Evolutionary conservation across 2,888 invertebrate species (phyloP), one percentile per base, ranked within the genome.

Genomic region (Paralinhomoeus sp.): DNA sequence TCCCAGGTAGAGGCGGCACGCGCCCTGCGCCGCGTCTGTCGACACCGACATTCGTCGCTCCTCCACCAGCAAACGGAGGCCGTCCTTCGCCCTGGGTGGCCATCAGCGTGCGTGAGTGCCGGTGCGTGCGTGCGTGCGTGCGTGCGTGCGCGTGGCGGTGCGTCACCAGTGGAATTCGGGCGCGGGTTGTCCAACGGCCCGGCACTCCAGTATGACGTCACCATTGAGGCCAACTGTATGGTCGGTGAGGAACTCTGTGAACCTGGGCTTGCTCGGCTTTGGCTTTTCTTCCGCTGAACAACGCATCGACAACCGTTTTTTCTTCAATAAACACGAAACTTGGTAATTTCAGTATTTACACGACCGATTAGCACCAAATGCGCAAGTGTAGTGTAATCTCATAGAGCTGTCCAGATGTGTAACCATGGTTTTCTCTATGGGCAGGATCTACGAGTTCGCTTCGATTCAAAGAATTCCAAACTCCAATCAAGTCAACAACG

Each of bases 41-140:
- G 58, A 60, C 23, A n/a, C n/a, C n/a, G 54, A 51, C 18, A 60
- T 50, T 54, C 60, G 54, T 23, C 60, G 46, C 43, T 54, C 56
- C 44, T 54, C 54, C 41, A 56, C 48, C 35, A 60, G 49, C 43
- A 60, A 43, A 37, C 57, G 55, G 41, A 57, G 43, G 9, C 58
- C 60, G 45, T 60, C 58, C 43, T 58, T 58, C 50, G 55, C 57
- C 52, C 52, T 48, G 33, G 20, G 5, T n/a, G 20, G 13, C 21
- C 12, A 12, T 15, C 13, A 5, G 7, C 5, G 22, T 38, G 38
- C n/a, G n/a, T n/a, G n/a, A n/a, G n/a, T n/a, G n/a, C n/a, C n/a
- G n/a, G n/a, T n/a, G n/a, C n/a, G n/a, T n/a, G n/a, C n/a, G n/a
- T n/a, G n/a, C n/a, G 31, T 15, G 15, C 9, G 31, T 12, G 9